Base-by-base conservation (phyloP, 37 sponge, comb jelly and placozoan genomes). In the Halichondria panicea region DNA sequence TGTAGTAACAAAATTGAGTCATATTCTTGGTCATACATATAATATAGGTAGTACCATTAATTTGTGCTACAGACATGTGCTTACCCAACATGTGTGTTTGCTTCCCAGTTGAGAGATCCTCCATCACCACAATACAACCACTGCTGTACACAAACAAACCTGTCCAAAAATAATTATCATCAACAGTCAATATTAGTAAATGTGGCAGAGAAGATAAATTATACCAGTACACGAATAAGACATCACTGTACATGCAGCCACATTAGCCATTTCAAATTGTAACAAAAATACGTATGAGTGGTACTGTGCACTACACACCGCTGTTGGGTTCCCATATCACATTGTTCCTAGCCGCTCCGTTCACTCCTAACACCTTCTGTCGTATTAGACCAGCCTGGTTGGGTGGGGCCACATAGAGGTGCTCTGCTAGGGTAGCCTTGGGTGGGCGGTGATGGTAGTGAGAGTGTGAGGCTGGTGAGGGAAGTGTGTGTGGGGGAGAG, bases 141-240 rank as follows among this genome's bases (percentile, higher is more conserved):
- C 85, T 82, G 81, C 74, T 74, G 68, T 83, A 94, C 11, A 57
- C 77, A 70, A 94, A 81, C 50, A 83, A 55, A 52, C 94, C 94
- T 94, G 54, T 1, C n/a, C n/a, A n/a, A 15, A 15, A 15, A 18
- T 48, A 15, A 48, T 15, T 48, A 15, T 48, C 13, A 48, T 15
- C 52, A 48, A 48, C 52, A 18, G 52, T 18, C 52, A 11, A 48
- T 48, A 18, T 15, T 48, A 48, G 11, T 48, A 48, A 18, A 11
- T 48, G 15, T 48, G 52, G 52, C 15, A n/a, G 69, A 27, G 48
- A 68, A 3, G 33, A n/a, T 30, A 64, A 22, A 30, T 15, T 4
- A 15, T 15, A 3, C 41, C 52, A 46, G 70, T 19, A 21, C 21
- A 60, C 15, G 21, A 60, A 28, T 28, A 28, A 21, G 9, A 21